phyloP scores from a whole-genome alignment of 2,888 invertebrate genomes.

The Scotopteryx bipunctaria region DNA sequence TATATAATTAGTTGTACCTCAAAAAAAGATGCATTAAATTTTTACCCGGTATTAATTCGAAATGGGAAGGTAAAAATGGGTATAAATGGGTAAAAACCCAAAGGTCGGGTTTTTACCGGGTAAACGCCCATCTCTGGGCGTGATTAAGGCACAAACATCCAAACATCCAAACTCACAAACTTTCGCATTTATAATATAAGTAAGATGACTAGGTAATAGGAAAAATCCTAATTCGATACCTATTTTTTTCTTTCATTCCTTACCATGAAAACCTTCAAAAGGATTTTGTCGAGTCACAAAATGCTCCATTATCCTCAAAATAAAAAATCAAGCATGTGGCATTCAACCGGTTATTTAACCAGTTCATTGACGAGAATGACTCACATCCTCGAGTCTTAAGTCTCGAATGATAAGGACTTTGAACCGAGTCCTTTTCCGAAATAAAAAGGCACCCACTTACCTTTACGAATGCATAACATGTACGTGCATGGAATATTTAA shows the following conservation, averaged over 20 bases:
- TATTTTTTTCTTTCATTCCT: slow-evolving; percentile 1
- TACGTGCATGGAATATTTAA: not conserved
- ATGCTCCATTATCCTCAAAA: slow-evolving; percentile 21
- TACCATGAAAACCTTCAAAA: slow-evolving; percentile 2
- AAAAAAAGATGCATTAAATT: too few relatives aligned
- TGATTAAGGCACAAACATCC: too few relatives aligned
- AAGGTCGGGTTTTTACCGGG: too few relatives aligned
- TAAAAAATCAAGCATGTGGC: slow-evolving; percentile 21
- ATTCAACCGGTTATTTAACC: slow-evolving; percentile 30
- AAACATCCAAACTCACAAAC: too few relatives aligned
- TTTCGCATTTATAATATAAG: not conserved
- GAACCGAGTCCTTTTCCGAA: slow-evolving; percentile 13
- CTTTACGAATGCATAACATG: not conserved
- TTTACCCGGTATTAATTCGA: too few relatives aligned
- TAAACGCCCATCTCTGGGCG: too few relatives aligned
- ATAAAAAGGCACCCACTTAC: not conserved
- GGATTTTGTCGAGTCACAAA: slow-evolving; percentile 19
- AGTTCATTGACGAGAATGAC: slow-evolving; percentile 35
- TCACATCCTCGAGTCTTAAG: slow-evolving; percentile 22
- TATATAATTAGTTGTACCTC: too few relatives aligned
- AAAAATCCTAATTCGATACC: not conserved
- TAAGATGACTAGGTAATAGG: not conserved
- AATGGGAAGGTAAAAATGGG: too few relatives aligned
- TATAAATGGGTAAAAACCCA: too few relatives aligned
- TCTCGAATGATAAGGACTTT: slow-evolving; percentile 26